Percentiles rank a stretch among this genome's conserved stretches.
These are phyloP conservation scores for Invenusta paracnida DNA, from an alignment of 2,888 invertebrate species.

Conservation along the genomic window DNA sequence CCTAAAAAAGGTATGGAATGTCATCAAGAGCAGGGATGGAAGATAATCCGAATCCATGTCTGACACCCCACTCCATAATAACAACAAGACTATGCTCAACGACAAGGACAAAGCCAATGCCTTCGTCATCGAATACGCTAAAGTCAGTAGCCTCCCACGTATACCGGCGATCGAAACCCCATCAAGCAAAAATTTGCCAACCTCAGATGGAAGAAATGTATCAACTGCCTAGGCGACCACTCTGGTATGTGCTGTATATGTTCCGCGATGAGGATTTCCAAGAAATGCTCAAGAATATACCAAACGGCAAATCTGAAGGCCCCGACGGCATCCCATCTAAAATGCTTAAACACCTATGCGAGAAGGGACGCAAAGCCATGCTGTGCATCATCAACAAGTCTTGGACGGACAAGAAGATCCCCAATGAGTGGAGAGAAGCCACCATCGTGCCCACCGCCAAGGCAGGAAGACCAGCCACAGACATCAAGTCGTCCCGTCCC, in stretches of 20 bases:
- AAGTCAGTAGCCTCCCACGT: no score
- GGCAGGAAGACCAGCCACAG: neutral
- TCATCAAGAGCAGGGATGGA: no score
- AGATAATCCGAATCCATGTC: no score
- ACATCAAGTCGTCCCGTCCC: neutral
- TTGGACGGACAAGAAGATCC: neutral
- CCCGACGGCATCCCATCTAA: neutral
- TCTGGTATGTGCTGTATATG: neutral
- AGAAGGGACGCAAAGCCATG: neutral
- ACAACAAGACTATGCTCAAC: no score
- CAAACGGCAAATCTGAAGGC: neutral
- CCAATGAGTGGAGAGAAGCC: neutral
- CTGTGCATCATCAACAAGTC: neutral
- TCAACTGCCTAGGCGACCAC: neutral
- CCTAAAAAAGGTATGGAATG: no score
- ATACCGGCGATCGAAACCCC: no score
- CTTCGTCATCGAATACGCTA: no score
- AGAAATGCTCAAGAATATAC: neutral
- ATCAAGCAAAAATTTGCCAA: neutral
- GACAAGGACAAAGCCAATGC: no score
- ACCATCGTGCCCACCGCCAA: neutral
- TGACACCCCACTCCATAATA: no score
- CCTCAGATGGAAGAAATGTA: neutral
- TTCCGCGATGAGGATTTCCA: neutral
- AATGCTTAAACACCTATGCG: neutral